These are phyloP conservation scores for Lordiphosa fenestrarum DNA, from an alignment of 2,888 invertebrate species.

Conservation along the genomic window DNA sequence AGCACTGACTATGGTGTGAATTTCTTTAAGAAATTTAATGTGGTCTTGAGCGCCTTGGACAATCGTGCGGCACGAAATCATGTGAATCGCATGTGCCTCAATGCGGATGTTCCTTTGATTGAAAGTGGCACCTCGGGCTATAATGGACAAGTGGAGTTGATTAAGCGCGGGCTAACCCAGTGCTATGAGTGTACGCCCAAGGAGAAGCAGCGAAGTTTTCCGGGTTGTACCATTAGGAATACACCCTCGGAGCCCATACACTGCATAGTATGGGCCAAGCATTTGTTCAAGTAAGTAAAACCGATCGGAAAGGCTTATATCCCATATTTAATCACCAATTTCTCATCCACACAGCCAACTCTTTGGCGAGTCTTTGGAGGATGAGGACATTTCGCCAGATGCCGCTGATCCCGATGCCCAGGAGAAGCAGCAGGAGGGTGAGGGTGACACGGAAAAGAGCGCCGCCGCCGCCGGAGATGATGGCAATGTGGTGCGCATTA, in stretches of 20 bases:
- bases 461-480: conserved; percentile 73
- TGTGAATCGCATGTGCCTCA: conserved; percentile 99
- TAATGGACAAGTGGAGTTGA: conserved; percentile 95
- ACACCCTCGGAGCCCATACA: conserved; percentile 99
- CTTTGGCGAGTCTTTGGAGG: conserved; percentile 97
- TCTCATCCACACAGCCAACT: conserved; percentile 86
- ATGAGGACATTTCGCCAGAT: conserved; percentile 99
- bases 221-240: conserved; percentile 99
- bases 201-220: conserved; percentile 94
- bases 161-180: conserved; percentile 92
- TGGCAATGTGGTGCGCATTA: conserved; percentile 83
- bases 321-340: background rate
- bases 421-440: conserved; percentile 78
- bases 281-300: conserved; percentile 93
- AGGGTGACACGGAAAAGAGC: conserved; percentile 79
- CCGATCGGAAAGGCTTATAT: too few species aligned
- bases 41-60: conserved; percentile 98
- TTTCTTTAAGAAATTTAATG: conserved; percentile 93
- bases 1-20: conserved; percentile 93
- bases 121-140: conserved; percentile 99
- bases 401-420: conserved; percentile 96
- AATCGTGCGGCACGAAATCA: conserved; percentile 98
- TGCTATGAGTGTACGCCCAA: conserved; percentile 99
- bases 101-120: conserved; percentile 95
- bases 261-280: conserved; percentile 99